These are phyloP conservation scores for Drosophila repletoides DNA, from an alignment of 1,140 invertebrate species.

Conservation along the genomic window DNA sequence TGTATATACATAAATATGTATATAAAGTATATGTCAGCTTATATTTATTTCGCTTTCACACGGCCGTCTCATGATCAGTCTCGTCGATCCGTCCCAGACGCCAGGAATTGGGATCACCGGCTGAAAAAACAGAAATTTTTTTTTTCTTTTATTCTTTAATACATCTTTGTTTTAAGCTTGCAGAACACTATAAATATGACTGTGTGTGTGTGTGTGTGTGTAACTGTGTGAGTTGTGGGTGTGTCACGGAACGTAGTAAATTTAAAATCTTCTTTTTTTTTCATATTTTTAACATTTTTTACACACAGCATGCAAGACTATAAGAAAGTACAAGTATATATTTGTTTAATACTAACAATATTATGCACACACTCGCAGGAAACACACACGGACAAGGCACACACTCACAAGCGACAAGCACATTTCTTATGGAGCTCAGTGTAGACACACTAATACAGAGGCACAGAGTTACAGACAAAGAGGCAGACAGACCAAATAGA, in stretches of 20 bases:
- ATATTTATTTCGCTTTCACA: slow-evolving; percentile 83
- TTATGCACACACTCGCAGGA: background rate
- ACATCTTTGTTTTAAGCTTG: background rate
- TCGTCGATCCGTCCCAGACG: slow-evolving; percentile 91
- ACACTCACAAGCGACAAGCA: background rate
- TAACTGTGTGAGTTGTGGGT: too few species aligned
- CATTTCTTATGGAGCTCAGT: too few species aligned
- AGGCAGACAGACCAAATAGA: slow-evolving; percentile 24
- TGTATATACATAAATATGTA: background rate
- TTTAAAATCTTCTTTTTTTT: too few species aligned
- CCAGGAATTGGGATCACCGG: slow-evolving; percentile 90
- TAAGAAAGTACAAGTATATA: background rate
- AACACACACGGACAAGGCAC: background rate
- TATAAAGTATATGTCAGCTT: background rate
- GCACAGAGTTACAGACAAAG: slow-evolving; percentile 7
- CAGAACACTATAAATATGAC: too few species aligned
- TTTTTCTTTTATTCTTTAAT: background rate
- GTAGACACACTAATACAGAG: background rate
- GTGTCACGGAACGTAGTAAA: background rate
- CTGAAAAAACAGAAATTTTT: slow-evolving; percentile 80
- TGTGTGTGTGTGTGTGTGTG: too few species aligned
- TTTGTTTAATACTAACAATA: background rate
- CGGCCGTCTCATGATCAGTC: slow-evolving; percentile 91
- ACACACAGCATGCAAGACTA: slow-evolving; percentile 16
- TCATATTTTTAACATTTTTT: too few species aligned